These are phyloP conservation scores for Lycaena phlaeas DNA, from an alignment of 2,888 invertebrate genomes.

Conservation along the genomic window DNA sequence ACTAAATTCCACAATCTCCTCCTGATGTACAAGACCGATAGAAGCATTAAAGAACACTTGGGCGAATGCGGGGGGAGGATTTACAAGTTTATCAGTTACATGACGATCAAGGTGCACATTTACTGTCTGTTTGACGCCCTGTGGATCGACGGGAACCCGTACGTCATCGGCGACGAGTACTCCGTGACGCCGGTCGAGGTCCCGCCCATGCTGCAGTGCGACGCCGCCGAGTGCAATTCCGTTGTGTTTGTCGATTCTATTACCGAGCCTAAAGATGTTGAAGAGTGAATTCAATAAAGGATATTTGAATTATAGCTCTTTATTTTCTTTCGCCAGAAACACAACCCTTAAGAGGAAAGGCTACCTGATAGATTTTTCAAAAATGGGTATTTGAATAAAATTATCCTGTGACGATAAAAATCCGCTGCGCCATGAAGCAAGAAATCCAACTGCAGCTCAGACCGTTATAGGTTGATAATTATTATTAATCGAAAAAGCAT, in stretches of 20 bases:
- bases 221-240: constrained; percentile 59
- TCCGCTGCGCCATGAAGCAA: too few species aligned
- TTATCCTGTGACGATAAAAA: too few species aligned
- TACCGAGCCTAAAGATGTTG: constrained; percentile 57
- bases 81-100: constrained; percentile 62
- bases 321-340: too few species aligned
- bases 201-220: constrained; percentile 59
- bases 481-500: too few species aligned
- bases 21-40: constrained; percentile 61
- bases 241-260: constrained; percentile 60
- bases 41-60: constrained; percentile 58
- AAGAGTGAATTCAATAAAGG: constrained; percentile 31
- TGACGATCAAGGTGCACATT: constrained; percentile 63
- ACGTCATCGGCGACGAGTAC: constrained; percentile 63
- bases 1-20: constrained; percentile 59
- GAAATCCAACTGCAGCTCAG: too few species aligned
- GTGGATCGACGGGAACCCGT: constrained; percentile 65
- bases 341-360: too few species aligned
- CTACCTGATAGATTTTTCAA: too few species aligned
- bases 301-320: constrained; percentile 8
- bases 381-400: too few species aligned
- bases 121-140: constrained; percentile 60
- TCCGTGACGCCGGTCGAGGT: constrained; percentile 60
- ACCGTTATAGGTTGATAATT: too few species aligned
- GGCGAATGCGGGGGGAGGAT: constrained; percentile 62